Evolutionary conservation across 2,797 vertebrate species (phyloP).

Genomic region (Simalia tracyae): DNA sequence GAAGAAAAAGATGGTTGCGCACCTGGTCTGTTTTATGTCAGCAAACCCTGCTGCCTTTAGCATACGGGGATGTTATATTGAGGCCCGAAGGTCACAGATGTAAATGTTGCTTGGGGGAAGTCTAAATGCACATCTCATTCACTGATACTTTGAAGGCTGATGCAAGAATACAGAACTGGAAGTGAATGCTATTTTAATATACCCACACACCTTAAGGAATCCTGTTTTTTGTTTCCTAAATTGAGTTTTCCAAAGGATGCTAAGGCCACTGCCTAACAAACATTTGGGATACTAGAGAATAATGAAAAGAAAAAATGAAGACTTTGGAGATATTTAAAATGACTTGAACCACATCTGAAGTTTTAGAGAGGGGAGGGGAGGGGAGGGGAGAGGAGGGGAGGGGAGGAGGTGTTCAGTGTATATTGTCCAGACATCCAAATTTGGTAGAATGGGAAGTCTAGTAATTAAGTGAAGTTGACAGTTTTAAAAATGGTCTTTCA

Average conservation of each 20-base stretch:
- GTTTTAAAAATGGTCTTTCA: not conserved
- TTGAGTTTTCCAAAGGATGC: conserved; percentile 28
- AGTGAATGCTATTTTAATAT: conserved; percentile 23
- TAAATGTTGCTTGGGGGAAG: conserved; percentile 47
- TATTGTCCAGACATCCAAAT: not conserved
- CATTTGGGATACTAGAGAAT: not conserved
- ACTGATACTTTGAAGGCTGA: conserved; percentile 39
- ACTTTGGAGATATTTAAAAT: not conserved
- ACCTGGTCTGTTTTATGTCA: conserved; percentile 60
- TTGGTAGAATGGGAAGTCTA: not conserved
- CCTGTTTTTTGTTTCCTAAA: conserved; percentile 27
- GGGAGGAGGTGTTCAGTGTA: not conserved
- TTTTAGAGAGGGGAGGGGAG: not conserved
- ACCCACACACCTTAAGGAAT: not conserved
- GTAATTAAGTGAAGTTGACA: not conserved
- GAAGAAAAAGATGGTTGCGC: conserved; percentile 12
- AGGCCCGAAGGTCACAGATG: conserved; percentile 57
- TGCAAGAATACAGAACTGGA: conserved; percentile 24
- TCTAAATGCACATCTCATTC: conserved; percentile 44
- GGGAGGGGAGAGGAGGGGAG: not conserved
- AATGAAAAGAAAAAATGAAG: conserved; percentile 16
- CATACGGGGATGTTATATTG: conserved; percentile 42
- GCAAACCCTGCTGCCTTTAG: conserved; percentile 35
- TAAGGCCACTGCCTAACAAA: conserved; percentile 21
- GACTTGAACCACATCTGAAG: not conserved